Evolutionary conservation across 2,113 vertebrate genomes (phyloP).

Genomic region (Phyllopteryx taeniolatus): DNA sequence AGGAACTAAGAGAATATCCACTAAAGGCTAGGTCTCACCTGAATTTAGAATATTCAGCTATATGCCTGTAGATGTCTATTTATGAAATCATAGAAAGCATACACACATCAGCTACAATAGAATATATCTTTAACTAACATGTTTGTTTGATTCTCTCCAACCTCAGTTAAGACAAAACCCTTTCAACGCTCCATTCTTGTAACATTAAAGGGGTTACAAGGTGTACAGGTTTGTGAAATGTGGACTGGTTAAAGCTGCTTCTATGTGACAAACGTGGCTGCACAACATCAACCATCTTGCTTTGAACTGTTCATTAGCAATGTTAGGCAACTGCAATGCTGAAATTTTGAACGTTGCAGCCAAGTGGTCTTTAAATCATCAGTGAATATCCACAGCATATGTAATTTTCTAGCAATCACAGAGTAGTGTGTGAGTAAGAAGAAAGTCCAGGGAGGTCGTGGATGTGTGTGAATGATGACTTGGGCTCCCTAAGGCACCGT

Average conservation of each 20-base stretch:
- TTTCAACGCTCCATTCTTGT: slow-evolving; percentile 62
- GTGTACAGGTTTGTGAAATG: slow-evolving; percentile 20
- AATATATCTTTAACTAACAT: slow-evolving; percentile 55
- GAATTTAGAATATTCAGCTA: slow-evolving; percentile 28
- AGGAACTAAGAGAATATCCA: slow-evolving; percentile 30
- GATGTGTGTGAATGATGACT: slow-evolving; percentile 23
- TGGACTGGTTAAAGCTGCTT: slow-evolving; percentile 13
- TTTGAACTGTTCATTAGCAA: slow-evolving; percentile 52
- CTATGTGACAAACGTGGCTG: slow-evolving; percentile 19
- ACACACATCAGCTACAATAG: slow-evolving; percentile 29
- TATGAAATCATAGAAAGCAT: background rate
- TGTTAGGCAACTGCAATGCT: slow-evolving; percentile 42
- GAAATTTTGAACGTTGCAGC: slow-evolving; percentile 56
- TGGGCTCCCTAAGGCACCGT: slow-evolving; percentile 32
- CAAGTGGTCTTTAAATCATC: slow-evolving; percentile 41
- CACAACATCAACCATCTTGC: slow-evolving; percentile 35
- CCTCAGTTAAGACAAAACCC: slow-evolving; percentile 31
- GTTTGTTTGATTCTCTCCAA: slow-evolving; percentile 37
- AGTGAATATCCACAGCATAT: slow-evolving; percentile 57
- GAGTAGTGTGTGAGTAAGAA: slow-evolving; percentile 24
- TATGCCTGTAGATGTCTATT: background rate
- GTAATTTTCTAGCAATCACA: slow-evolving; percentile 50
- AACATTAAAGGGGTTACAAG: background rate
- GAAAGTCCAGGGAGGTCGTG: slow-evolving; percentile 19
- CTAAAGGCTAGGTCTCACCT: slow-evolving; percentile 35